Evolutionary conservation across 2,888 invertebrate species (phyloP), one percentile per base, ranked within the genome.

Genomic region (Polyploca ridens): DNA sequence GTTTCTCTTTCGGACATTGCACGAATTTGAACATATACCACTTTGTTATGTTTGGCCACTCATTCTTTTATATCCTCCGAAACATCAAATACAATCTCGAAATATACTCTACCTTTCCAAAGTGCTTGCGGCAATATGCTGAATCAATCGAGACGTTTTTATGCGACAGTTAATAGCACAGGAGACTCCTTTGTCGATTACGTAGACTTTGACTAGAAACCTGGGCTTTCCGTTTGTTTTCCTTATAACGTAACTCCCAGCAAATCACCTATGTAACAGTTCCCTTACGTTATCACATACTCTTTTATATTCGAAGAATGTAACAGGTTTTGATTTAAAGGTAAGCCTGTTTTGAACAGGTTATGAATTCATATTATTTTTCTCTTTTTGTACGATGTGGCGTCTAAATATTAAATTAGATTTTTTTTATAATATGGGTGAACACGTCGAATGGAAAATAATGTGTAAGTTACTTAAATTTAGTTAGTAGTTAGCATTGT

Each of bases 291-390:
- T 6, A 54, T 19, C 10, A 54, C n/a, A 19, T 19, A 10, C 19
- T 54, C 54, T 54, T 19, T 54, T 19, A n/a, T 54, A 54, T 54
- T 19, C n/a, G 14, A 54, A 19, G 54, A 54, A 19, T 54, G 19
- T 54, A 54, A 54, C 54, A 19, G 54, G 54, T 54, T 54, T 54
- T 54, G 19, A 54, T 16, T 19, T 19, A 54, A 54, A 54, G 49
- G 49, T 54, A 19, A 54, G 54, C 54, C 14, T 54, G 54, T 54
- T 54, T 19, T 54, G 54, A 54, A 54, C 54, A 54, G 54, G 54
- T 54, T 19, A 54, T 54, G 49, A 16, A 49, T 49, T 49, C 16
- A 49, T 49, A 49, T 49, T 49, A 49, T 16, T 49, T n/a, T 10
- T 54, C n/a, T 46, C n/a, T 46, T 46, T 46, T n/a, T 46, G 14